Evolutionary conservation across 2,797 vertebrate genomes (phyloP), one percentile per base, ranked within the genome.

Genomic region (Rhynchonycteris naso): DNA sequence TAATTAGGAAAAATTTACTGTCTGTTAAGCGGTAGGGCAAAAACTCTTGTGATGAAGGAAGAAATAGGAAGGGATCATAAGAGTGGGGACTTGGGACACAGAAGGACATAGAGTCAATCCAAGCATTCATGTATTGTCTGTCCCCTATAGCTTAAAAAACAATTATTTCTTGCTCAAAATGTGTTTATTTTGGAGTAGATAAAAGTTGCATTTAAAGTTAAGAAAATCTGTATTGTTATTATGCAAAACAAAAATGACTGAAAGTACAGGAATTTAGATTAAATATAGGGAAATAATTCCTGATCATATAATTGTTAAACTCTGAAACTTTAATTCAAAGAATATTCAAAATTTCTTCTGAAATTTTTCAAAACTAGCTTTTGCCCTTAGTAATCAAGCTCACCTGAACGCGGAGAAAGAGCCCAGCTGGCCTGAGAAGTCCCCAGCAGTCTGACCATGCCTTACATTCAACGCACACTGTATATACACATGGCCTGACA

Each of bases 1-100:
- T 89, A 50, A 85, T 78, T 75, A 74, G 69, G 91, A 95, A 92
- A 84, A 85, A 97, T 79, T 90, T 90, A 88, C 72, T 84, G 66
- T 63, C 83, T 78, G 81, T 58, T 54, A 87, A 61, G 24, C 33
- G 56, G 63, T 1, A 16, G 33, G 66, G 68, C 52, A 79, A 72
- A 88, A 75, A 82, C 19, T 88, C 47, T 35, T 33, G 10, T 33
- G 38, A 71, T 86, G 56, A 80, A 94, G 65, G 66, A 93, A 95
- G 69, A 33, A 71, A 85, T 43, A n/a, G 61, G n/a, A 94, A 91
- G 56, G 8, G 28, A 18, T 52, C 22, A 56, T 3, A 24, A 22
- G 18, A 14, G 2, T 3, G 21, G 22, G n/a, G 21, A 26, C 18
- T 26, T n/a, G 38, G 5, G 50, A 80, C 33, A 38, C 24, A 79